Evolutionary conservation across 1,140 invertebrate genomes (phyloP).

Genomic region (Cherax quadricarinatus): DNA sequence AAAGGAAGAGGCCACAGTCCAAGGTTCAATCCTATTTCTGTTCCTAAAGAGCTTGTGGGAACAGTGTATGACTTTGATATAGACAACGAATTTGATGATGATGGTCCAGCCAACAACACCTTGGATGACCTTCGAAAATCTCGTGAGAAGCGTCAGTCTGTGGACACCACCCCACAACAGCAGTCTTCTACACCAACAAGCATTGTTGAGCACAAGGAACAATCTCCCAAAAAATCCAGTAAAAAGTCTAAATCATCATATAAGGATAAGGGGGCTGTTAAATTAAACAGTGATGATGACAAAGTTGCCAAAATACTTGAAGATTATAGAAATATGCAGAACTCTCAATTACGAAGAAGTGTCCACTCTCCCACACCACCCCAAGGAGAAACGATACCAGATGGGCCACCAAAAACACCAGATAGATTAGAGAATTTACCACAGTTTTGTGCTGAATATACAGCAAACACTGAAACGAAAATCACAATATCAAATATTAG

Average conservation of each 20-base stretch:
- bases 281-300: constrained; percentile 31
- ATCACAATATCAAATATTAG: constrained; percentile 25
- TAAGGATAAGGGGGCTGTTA: constrained; percentile 63
- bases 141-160: constrained; percentile 87
- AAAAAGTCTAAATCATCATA: constrained; percentile 63
- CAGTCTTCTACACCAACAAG: constrained; percentile 59
- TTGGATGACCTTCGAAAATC: constrained; percentile 87
- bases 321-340: constrained; percentile 65
- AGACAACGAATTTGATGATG: constrained; percentile 84
- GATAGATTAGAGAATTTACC: constrained; percentile 24
- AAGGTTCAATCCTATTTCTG: constrained; percentile 78
- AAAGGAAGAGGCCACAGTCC: constrained; percentile 80
- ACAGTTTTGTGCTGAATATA: constrained; percentile 14
- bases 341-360: constrained; percentile 58
- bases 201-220: constrained; percentile 64
- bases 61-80: constrained; percentile 91
- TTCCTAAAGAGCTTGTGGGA: constrained; percentile 81
- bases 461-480: constrained; percentile 25
- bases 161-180: constrained; percentile 78
- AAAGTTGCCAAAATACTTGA: constrained; percentile 65
- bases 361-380: constrained; percentile 63
- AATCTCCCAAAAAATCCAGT: constrained; percentile 66
- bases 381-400: constrained; percentile 15
- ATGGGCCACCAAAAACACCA: constrained; percentile 51
- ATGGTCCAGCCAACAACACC: constrained; percentile 71